Evolutionary conservation across 2,797 vertebrate species (phyloP).

Genomic region (Neosilurus mollespiculum): DNA sequence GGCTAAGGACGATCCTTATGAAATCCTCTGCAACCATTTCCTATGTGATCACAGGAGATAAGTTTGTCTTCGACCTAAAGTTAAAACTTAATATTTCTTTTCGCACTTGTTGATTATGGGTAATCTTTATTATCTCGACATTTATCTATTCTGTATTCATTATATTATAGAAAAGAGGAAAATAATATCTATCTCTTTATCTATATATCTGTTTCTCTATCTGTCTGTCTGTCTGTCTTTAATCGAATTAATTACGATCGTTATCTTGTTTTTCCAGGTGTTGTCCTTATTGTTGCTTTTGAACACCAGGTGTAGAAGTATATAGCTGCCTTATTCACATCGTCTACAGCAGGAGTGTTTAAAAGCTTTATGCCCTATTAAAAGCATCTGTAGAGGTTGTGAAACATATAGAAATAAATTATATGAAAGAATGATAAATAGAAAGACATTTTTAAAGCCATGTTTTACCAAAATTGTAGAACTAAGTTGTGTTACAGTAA

Average conservation of each 20-base stretch:
- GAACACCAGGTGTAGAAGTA: neutral
- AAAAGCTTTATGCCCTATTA: neutral
- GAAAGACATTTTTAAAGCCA: no score
- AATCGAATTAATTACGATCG: no score
- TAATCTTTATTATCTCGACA: neutral
- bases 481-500: neutral
- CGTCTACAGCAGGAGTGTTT: neutral
- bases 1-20: no score
- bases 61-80: neutral
- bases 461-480: neutral
- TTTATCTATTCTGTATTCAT: neutral
- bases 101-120: neutral
- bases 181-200: neutral
- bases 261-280: neutral
- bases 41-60: neutral
- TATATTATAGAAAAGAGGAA: no score
- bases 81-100: neutral
- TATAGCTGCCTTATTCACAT: neutral
- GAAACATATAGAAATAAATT: no score
- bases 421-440: neutral
- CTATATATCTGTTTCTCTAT: slow-evolving; percentile 5
- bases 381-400: no score
- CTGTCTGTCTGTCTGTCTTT: neutral
- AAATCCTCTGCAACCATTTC: neutral
- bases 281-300: neutral